Conservation (phyloP, 2,888 invertebrate species). For the Notodonta ziczac region DNA sequence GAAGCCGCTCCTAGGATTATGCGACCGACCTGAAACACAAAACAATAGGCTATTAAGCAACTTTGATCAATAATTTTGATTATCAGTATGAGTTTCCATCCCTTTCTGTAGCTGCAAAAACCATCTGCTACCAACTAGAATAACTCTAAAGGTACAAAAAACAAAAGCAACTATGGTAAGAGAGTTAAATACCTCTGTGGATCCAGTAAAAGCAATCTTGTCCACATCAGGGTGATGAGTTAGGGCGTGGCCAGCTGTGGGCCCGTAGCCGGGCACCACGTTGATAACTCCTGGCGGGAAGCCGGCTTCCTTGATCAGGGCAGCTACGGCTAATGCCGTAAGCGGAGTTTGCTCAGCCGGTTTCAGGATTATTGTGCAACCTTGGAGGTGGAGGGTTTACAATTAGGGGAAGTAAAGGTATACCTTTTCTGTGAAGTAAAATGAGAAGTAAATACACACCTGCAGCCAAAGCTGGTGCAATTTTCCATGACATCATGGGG, state of each 20-base stretch:
- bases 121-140: no score
- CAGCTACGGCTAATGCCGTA: conserved; percentile 94
- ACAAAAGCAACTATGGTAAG: not conserved
- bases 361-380: conserved; percentile 94
- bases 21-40: conserved; percentile 77
- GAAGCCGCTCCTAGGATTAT: conserved; percentile 88
- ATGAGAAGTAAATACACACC: conserved; percentile 44
- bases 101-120: no score
- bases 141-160: no score
- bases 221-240: conserved; percentile 90
- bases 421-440: no score
- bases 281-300: conserved; percentile 97
- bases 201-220: conserved; percentile 92
- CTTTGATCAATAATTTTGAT: no score
- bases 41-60: conserved; percentile 1
- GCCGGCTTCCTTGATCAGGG: conserved; percentile 94
- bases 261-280: conserved; percentile 94
- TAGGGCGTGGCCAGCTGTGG: conserved; percentile 91
- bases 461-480: conserved; percentile 91
- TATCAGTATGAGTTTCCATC: no score
- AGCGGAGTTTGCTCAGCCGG: conserved; percentile 98
- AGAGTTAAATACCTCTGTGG: conserved; percentile 63
- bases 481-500: conserved; percentile 97
- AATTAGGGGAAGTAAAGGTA: no score
- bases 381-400: conserved; percentile 51